Conservation (phyloP, 2,797 vertebrate genomes). For the Monodelphis domestica region DNA sequence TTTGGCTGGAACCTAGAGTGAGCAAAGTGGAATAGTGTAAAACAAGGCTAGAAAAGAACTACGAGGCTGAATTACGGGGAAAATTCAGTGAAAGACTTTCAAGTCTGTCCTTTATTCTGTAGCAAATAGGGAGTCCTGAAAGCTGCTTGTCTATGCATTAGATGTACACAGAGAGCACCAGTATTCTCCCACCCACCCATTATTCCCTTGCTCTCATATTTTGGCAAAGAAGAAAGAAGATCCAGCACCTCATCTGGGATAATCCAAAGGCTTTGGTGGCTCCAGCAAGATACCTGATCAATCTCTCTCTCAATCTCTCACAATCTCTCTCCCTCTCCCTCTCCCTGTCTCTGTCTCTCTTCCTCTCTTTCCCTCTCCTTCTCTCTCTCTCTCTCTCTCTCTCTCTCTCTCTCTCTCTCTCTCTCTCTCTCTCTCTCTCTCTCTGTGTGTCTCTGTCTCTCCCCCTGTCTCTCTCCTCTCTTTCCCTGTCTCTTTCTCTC, state of each 20-base stretch:
- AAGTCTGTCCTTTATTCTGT: not conserved
- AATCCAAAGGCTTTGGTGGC: conserved; percentile 6
- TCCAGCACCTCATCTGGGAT: not conserved
- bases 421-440: too few species aligned
- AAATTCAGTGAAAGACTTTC: not conserved
- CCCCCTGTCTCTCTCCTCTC: too few species aligned
- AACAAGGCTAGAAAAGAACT: not conserved
- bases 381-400: too few species aligned
- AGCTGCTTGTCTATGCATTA: not conserved
- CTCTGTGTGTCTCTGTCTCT: too few species aligned
- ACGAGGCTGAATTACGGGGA: not conserved
- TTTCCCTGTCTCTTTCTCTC: too few species aligned
- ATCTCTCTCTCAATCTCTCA: not conserved
- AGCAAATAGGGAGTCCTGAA: not conserved
- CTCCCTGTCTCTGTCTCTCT: too few species aligned
- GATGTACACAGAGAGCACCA: not conserved
- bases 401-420: too few species aligned
- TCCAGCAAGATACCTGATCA: not conserved
- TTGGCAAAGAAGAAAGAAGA: not conserved
- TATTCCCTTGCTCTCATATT: not conserved
- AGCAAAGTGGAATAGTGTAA: not conserved
- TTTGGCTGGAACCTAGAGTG: not conserved
- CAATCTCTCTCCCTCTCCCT: not conserved
- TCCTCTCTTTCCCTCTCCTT: too few species aligned
- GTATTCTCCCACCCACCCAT: not conserved